phyloP scores from a whole-genome alignment of 2,888 invertebrate genomes.

The Cheilosia scutellata region DNA sequence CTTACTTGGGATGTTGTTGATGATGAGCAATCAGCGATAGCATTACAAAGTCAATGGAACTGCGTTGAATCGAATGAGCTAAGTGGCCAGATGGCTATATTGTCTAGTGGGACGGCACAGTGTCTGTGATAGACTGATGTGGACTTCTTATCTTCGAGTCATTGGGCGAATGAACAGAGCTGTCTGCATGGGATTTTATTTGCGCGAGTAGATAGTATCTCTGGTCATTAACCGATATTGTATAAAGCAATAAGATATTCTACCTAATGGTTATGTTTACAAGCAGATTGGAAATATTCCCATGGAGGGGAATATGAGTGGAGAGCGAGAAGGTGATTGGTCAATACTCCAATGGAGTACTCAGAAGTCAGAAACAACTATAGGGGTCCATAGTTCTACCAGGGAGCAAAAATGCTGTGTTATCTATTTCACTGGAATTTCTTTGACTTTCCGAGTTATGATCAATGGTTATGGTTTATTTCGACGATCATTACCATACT shows the following conservation, averaged over 20 bases:
- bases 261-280: background rate
- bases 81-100: conserved; percentile 20
- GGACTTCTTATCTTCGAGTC: conserved; percentile 29
- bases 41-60: conserved; percentile 37
- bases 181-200: conserved; percentile 5
- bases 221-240: background rate
- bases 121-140: background rate
- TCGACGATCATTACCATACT: too few relatives aligned
- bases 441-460: too few relatives aligned
- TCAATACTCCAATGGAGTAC: too few relatives aligned
- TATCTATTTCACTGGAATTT: too few relatives aligned
- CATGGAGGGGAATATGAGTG: too few relatives aligned
- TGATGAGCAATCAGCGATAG: conserved; percentile 47
- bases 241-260: background rate
- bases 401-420: too few relatives aligned
- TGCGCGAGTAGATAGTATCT: background rate
- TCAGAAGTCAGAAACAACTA: too few relatives aligned
- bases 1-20: conserved; percentile 42
- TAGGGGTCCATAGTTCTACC: too few relatives aligned
- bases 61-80: conserved; percentile 23
- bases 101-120: conserved; percentile 15
- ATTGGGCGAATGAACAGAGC: conserved; percentile 9
- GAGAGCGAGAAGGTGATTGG: too few relatives aligned
- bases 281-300: background rate
- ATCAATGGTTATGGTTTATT: too few relatives aligned